These are phyloP conservation scores for Melangyna quadrimaculata DNA, from an alignment of 2,888 invertebrate species.

Conservation along the genomic window DNA sequence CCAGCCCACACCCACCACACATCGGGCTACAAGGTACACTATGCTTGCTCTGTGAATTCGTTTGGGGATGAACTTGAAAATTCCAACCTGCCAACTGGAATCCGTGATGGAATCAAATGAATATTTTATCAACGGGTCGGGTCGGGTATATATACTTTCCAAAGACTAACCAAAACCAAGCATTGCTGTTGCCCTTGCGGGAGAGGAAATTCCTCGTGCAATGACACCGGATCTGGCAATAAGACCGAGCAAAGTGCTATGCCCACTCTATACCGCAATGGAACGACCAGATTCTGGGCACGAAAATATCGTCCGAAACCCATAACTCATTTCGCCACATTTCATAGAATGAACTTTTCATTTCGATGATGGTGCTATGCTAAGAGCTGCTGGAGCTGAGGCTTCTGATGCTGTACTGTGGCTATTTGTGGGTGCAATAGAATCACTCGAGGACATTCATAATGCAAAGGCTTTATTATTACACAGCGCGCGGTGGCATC, in stretches of 20 bases:
- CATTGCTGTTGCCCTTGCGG: neutral
- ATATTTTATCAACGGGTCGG: slow-evolving; percentile 75
- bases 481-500: slow-evolving; percentile 34
- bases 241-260: slow-evolving; percentile 69
- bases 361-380: slow-evolving; percentile 56
- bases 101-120: slow-evolving; percentile 75
- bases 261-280: slow-evolving; percentile 36
- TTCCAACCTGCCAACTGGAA: slow-evolving; percentile 64
- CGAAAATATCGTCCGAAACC: slow-evolving; percentile 63
- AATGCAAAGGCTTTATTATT: slow-evolving; percentile 61
- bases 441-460: slow-evolving; percentile 69
- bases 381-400: neutral
- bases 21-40: too few relatives aligned
- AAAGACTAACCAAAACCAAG: slow-evolving; percentile 22
- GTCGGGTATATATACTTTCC: too few relatives aligned
- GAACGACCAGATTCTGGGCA: slow-evolving; percentile 52
- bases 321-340: slow-evolving; percentile 74
- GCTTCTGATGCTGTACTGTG: slow-evolving; percentile 22
- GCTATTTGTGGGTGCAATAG: slow-evolving; percentile 70
- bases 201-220: slow-evolving; percentile 51
- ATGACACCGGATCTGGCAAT: slow-evolving; percentile 73
- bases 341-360: slow-evolving; percentile 73
- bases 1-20: neutral
- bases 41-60: slow-evolving; percentile 17
- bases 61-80: slow-evolving; percentile 71